Conservation (phyloP, 2,113 vertebrate species). For the Oncorhynchus gorbuscha region DNA sequence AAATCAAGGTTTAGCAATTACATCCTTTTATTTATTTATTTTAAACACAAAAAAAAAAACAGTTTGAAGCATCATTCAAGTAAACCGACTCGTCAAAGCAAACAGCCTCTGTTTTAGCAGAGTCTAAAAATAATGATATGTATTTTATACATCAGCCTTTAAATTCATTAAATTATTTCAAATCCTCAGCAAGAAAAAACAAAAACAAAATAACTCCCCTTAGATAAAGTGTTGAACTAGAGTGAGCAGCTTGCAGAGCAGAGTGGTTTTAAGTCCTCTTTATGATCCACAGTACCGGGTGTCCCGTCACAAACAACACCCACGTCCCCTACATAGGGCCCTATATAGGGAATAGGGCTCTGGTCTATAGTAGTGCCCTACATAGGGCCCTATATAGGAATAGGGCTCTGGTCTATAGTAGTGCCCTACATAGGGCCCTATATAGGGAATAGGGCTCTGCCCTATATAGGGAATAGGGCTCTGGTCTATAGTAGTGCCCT, state of each 20-base stretch:
- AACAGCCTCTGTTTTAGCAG: conserved; percentile 57
- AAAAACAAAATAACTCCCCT: too few relatives aligned
- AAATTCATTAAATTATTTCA: background rate
- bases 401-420: too few relatives aligned
- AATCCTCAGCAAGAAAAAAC: background rate
- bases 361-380: too few relatives aligned
- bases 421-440: too few relatives aligned
- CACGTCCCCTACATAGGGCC: background rate
- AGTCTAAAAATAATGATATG: background rate
- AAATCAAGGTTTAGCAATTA: background rate
- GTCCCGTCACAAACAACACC: background rate
- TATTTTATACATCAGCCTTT: conserved; percentile 66
- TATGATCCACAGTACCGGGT: background rate
- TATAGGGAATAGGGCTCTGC: too few relatives aligned
- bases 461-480: too few relatives aligned
- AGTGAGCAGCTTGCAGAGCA: background rate
- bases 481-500: too few relatives aligned
- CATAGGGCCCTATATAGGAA: too few relatives aligned
- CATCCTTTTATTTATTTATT: conserved; percentile 30
- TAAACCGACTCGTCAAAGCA: conserved; percentile 69
- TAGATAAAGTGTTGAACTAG: background rate
- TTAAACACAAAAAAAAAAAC: conserved; percentile 28
- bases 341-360: too few relatives aligned
- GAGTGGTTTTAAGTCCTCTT: background rate
- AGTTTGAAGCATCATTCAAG: conserved; percentile 34